Conservation (phyloP, 2,888 invertebrate genomes). For the Pyrrhosoma nymphula region DNA sequence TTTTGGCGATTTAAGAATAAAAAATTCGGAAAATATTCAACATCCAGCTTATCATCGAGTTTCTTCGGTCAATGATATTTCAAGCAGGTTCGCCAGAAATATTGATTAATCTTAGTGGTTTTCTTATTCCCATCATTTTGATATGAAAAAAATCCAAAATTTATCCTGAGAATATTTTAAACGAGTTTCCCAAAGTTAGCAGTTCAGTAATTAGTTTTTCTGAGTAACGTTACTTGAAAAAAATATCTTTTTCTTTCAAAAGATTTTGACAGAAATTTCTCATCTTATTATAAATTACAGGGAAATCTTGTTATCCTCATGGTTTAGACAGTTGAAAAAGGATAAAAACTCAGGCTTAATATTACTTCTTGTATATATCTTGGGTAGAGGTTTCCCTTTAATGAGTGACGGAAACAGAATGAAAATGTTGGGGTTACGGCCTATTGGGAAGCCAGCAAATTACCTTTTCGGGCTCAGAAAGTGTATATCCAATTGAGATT, state of each 20-base stretch:
- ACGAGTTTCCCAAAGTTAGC: neutral
- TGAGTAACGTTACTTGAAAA: neutral
- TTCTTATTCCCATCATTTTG: too few species aligned
- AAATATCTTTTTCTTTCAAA: neutral
- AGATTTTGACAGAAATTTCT: neutral
- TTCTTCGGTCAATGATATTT: too few species aligned
- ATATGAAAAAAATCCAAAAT: too few species aligned
- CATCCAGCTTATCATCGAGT: too few species aligned
- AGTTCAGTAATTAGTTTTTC: neutral
- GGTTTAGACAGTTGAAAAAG: neutral
- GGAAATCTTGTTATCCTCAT: neutral
- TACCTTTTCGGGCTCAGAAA: neutral
- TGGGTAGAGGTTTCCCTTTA: neutral
- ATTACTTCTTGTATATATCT: neutral
- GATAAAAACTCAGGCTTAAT: neutral
- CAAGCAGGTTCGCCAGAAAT: too few species aligned
- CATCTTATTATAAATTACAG: neutral
- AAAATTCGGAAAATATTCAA: too few species aligned
- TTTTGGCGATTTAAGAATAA: too few species aligned
- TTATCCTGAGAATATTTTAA: neutral
- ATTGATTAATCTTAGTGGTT: too few species aligned
- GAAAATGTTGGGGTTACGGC: neutral
- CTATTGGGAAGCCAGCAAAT: neutral
- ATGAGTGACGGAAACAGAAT: neutral
- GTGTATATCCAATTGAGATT: constrained; percentile 1